Conservation (phyloP, 2,797 vertebrate species). For the Mormyrops attenuatus region DNA sequence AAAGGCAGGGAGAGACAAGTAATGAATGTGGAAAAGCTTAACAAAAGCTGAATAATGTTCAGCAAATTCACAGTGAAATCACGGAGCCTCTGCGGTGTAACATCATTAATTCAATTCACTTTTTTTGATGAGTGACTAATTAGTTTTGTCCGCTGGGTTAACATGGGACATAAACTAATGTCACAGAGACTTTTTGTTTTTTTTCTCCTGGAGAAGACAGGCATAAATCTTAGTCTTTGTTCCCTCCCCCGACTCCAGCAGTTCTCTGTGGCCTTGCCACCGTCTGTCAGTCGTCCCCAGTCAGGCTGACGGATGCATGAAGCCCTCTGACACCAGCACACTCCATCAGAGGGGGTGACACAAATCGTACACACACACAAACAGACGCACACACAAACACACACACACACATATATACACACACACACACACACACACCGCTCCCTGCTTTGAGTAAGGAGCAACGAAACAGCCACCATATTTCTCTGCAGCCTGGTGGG, state of each 20-base stretch:
- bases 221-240: conserved; percentile 24
- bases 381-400: no score
- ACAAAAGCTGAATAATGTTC: conserved; percentile 8
- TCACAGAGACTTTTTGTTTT: conserved; percentile 11
- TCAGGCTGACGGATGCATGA: conserved; percentile 29
- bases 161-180: conserved; percentile 7
- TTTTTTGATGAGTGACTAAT: conserved; percentile 22
- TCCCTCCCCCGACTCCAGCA: conserved; percentile 3
- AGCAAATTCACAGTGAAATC: conserved; percentile 10
- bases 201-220: conserved; percentile 11
- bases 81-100: neutral
- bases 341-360: conserved; percentile 27
- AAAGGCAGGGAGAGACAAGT: neutral
- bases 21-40: conserved; percentile 2
- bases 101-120: neutral
- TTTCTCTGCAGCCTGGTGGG: neutral
- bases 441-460: neutral
- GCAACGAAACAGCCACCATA: neutral
- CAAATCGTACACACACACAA: neutral
- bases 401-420: no score
- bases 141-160: conserved; percentile 24
- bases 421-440: neutral
- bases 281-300: conserved; percentile 31
- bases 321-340: conserved; percentile 22
- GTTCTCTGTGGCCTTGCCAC: neutral